These are phyloP conservation scores for Charaxes varanes DNA, from an alignment of 1,140 invertebrate genomes.

Conservation along the genomic window DNA sequence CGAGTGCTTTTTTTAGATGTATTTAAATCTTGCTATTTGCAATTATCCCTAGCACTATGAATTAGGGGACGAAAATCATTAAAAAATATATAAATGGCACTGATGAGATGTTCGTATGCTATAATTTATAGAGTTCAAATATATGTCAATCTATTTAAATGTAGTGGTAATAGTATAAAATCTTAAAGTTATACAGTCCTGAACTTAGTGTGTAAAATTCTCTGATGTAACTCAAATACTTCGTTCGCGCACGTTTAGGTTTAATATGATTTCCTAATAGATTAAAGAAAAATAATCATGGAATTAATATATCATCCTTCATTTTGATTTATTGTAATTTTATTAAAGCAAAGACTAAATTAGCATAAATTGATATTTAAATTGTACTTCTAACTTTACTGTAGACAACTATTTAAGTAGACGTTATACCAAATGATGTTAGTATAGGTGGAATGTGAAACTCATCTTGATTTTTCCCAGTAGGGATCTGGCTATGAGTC, in stretches of 20 bases:
- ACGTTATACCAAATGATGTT: neutral
- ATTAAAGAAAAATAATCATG: neutral
- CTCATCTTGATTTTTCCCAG: neutral
- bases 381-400: slow-evolving; percentile 17
- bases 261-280: slow-evolving; percentile 3
- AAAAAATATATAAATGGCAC: too few species aligned
- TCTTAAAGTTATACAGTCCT: neutral
- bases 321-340: slow-evolving; percentile 10
- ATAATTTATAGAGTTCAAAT: slow-evolving; percentile 2
- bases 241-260: neutral
- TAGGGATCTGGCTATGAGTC: neutral
- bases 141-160: slow-evolving; percentile 6
- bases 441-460: neutral
- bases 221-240: neutral
- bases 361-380: slow-evolving; percentile 14
- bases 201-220: neutral
- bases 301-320: slow-evolving; percentile 4
- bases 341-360: slow-evolving; percentile 23
- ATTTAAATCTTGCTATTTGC: slow-evolving; percentile 23
- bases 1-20: slow-evolving; percentile 27
- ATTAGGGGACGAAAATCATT: slow-evolving; percentile 15
- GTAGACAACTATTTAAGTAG: slow-evolving; percentile 13
- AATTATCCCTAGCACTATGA: slow-evolving; percentile 17
- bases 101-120: slow-evolving; percentile 6
- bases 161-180: slow-evolving; percentile 1